Percentiles rank a stretch among this genome's conserved stretches.
Evolutionary conservation across 2,888 invertebrate species (phyloP).

Genomic region (Phorcus lineatus): DNA sequence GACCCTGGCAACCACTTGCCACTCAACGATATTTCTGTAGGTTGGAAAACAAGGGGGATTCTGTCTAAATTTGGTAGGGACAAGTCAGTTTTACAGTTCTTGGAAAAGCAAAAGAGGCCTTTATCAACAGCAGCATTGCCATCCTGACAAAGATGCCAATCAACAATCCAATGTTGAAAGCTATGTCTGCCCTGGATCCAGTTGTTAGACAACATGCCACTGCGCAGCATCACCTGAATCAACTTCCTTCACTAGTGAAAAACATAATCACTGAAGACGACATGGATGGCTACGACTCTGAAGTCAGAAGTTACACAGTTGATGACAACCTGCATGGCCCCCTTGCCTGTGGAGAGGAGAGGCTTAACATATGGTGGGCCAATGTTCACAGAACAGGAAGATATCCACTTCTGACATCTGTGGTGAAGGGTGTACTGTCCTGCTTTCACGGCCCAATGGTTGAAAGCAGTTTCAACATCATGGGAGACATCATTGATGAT

Average conservation of each 20-base stretch:
- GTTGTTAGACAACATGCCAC: slow-evolving; percentile 32
- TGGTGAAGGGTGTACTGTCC: slow-evolving; percentile 34
- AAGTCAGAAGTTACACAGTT: slow-evolving; percentile 30
- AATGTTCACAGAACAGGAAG: not conserved
- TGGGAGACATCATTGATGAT: slow-evolving; percentile 38
- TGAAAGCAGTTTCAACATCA: slow-evolving; percentile 39
- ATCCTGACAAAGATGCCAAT: slow-evolving; percentile 45
- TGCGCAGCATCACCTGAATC: slow-evolving; percentile 28
- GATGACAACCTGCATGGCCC: slow-evolving; percentile 20
- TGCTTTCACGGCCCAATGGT: slow-evolving; percentile 44
- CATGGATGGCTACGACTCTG: slow-evolving; percentile 30
- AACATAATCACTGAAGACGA: slow-evolving; percentile 37
- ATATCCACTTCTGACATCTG: slow-evolving; percentile 34
- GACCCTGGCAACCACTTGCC: not conserved
- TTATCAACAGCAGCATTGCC: slow-evolving; percentile 29
- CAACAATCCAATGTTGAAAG: slow-evolving; percentile 33
- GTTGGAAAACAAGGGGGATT: not conserved
- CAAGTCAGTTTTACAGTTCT: not conserved
- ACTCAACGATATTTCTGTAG: slow-evolving; percentile 26
- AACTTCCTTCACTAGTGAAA: slow-evolving; percentile 31
- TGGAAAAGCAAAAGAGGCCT: slow-evolving; percentile 29
- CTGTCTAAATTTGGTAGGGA: not conserved
- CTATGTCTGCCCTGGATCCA: slow-evolving; percentile 40
- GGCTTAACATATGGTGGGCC: slow-evolving; percentile 38
- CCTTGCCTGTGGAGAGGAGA: slow-evolving; percentile 2